Evolutionary conservation across 2,113 vertebrate species (phyloP).

Genomic region (Neogale vison): DNA sequence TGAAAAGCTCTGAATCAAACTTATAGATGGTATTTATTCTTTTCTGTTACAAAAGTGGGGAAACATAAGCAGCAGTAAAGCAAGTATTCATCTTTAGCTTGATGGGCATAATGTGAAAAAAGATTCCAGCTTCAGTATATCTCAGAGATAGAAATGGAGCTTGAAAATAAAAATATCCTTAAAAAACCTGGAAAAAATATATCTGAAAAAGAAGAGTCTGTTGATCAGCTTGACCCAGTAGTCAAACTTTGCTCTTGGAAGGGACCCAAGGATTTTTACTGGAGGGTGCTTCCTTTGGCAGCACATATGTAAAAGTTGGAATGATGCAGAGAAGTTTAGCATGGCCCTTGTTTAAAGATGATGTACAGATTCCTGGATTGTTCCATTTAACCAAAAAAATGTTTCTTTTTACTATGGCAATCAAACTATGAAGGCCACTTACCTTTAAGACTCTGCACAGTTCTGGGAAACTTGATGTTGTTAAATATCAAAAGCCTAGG

Average conservation of each 20-base stretch:
- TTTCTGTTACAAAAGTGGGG: not conserved
- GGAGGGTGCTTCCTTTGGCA: not conserved
- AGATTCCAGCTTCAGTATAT: not conserved
- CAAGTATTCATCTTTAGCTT: not conserved
- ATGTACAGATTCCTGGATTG: not conserved
- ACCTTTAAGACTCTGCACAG: not conserved
- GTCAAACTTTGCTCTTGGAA: not conserved
- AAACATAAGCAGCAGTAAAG: not conserved
- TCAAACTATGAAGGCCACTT: not conserved
- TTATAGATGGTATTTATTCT: not conserved
- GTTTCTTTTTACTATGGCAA: not conserved
- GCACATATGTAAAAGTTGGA: not conserved
- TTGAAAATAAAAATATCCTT: not conserved
- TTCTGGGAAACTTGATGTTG: not conserved
- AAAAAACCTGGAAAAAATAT: not conserved
- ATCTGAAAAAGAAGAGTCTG: not conserved
- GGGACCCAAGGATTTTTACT: not conserved
- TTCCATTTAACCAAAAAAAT: not conserved
- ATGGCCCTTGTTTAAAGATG: not conserved
- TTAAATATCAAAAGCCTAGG: not conserved
- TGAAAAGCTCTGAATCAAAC: not conserved
- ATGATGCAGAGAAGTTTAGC: not conserved
- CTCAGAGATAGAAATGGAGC: not conserved
- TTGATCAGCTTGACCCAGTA: not conserved
- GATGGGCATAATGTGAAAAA: not conserved